Conservation (phyloP, 2,797 vertebrate species). For the Dromococcyx pavoninus region DNA sequence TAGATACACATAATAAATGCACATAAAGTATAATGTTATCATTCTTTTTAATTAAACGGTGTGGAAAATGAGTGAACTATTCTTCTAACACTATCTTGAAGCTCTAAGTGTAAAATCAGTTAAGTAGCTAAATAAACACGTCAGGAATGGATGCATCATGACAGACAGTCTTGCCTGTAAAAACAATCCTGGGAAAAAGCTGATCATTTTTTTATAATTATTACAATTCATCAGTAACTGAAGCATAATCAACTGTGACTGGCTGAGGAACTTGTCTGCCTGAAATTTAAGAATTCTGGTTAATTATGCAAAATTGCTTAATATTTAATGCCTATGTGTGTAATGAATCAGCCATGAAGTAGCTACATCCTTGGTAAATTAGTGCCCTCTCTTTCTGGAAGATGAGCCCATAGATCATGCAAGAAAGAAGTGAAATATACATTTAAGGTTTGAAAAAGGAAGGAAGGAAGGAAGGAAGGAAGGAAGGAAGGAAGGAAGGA, state of each 20-base stretch:
- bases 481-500: no score
- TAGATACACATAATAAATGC: not conserved
- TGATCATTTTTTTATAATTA: not conserved
- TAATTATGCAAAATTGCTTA: constrained; percentile 47
- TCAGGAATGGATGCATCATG: not conserved
- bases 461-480: not conserved
- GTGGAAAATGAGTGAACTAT: not conserved
- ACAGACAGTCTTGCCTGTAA: not conserved
- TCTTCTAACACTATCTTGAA: not conserved
- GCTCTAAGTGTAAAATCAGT: not conserved
- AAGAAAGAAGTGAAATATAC: constrained; percentile 41
- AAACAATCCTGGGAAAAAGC: not conserved
- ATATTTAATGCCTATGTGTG: constrained; percentile 25
- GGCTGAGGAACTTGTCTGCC: not conserved
- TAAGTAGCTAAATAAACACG: not conserved
- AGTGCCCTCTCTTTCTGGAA: not conserved
- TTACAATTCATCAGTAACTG: not conserved
- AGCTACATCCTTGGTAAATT: constrained; percentile 21
- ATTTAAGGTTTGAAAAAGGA: not conserved
- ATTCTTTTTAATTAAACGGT: not conserved
- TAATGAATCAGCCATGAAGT: constrained; percentile 37
- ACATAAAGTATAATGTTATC: not conserved
- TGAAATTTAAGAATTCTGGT: constrained; percentile 34
- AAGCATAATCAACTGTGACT: not conserved
- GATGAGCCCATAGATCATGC: not conserved